These are phyloP conservation scores for Gorsachius goisagi DNA, from an alignment of 2,113 vertebrate species.

Conservation along the genomic window DNA sequence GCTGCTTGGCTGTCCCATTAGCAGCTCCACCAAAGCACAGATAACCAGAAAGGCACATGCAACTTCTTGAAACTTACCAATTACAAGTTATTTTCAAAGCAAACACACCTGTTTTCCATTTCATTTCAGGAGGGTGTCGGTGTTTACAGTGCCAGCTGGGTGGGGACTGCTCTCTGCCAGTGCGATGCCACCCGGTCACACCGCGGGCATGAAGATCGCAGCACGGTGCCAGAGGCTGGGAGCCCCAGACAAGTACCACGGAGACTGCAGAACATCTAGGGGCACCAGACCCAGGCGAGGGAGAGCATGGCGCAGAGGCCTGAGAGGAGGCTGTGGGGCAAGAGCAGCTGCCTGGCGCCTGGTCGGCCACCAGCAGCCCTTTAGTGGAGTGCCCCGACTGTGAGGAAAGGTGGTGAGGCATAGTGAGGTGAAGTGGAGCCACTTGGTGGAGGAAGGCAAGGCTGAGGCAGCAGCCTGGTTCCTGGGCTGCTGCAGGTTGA, in stretches of 20 bases:
- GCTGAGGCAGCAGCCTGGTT: neutral
- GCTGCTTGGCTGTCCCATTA: accelerated
- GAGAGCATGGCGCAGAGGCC: accelerated
- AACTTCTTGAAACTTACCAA: neutral
- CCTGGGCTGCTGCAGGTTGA: neutral
- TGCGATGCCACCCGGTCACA: accelerated
- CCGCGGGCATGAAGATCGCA: accelerated
- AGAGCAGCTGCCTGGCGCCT: accelerated
- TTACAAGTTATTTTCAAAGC: neutral
- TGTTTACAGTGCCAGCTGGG: neutral
- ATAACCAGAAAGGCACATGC: neutral
- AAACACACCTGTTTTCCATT: neutral
- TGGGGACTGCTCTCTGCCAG: neutral
- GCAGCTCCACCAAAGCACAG: accelerated
- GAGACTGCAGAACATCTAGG: neutral
- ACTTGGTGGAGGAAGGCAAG: accelerated
- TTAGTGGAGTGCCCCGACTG: neutral
- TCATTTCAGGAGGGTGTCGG: accelerated
- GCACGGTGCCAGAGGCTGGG: neutral
- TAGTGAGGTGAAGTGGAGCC: neutral
- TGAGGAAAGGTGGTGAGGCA: neutral
- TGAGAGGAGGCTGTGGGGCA: neutral
- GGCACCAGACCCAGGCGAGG: accelerated
- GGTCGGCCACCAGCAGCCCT: accelerated
- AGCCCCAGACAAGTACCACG: accelerated